Evolutionary conservation across 2,797 vertebrate species (phyloP).

Genomic region (Fringilla coelebs): DNA sequence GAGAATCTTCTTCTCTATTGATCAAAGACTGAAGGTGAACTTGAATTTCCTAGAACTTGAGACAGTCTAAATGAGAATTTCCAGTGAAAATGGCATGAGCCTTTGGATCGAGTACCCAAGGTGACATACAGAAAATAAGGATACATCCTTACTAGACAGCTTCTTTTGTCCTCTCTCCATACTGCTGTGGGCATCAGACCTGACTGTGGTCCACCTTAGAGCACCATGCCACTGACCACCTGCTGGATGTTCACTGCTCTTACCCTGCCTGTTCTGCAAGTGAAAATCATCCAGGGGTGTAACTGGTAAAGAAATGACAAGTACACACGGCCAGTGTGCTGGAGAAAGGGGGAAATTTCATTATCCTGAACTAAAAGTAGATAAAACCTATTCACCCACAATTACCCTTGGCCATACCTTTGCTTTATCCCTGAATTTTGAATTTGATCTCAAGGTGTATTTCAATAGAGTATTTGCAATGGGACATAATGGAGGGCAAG

Average conservation of each 20-base stretch:
- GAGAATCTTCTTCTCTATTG: neutral
- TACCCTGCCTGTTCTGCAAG: neutral
- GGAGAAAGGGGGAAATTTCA: neutral
- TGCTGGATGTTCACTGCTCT: rapidly evolving
- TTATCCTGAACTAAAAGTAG: neutral
- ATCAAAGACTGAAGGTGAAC: neutral
- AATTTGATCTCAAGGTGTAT: neutral
- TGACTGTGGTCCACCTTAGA: rapidly evolving
- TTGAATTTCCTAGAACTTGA: neutral
- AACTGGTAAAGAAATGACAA: neutral
- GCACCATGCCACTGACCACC: neutral
- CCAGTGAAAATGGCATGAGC: neutral
- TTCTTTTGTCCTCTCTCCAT: neutral
- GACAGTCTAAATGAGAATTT: neutral
- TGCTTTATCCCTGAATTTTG: neutral
- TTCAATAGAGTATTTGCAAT: neutral
- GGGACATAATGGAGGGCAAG: neutral
- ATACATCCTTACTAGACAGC: rapidly evolving
- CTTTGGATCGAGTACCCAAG: neutral
- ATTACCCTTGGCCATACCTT: neutral
- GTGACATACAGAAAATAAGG: neutral
- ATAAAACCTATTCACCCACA: neutral
- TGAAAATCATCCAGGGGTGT: neutral
- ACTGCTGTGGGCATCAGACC: neutral
- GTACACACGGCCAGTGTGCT: neutral